phyloP scores from a whole-genome alignment of 2,797 vertebrate species.

The Paramormyrops hopkinsi region DNA sequence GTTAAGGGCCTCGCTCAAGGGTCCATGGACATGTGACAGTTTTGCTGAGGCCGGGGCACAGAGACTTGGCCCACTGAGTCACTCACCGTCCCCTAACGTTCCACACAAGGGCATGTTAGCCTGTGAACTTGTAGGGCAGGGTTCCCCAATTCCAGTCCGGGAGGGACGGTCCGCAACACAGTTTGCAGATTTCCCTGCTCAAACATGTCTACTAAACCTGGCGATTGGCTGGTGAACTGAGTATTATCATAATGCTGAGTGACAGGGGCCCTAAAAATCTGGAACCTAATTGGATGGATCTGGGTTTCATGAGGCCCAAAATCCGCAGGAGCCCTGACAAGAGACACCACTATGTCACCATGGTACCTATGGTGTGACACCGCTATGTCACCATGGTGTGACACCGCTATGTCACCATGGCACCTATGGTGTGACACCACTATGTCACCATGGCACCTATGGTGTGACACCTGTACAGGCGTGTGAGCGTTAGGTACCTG shows the following conservation, averaged over 20 bases:
- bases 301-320: not conserved
- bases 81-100: not conserved
- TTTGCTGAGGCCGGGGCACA: no score
- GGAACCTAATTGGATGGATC: not conserved
- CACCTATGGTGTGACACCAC: no score
- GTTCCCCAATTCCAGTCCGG: not conserved
- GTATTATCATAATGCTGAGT: not conserved
- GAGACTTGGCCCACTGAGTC: no score
- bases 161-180: not conserved
- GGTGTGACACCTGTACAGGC: not conserved
- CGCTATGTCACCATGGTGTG: no score
- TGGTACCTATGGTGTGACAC: not conserved
- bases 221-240: not conserved
- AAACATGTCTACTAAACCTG: not conserved
- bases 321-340: not conserved
- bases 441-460: not conserved
- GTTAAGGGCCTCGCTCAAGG: no score
- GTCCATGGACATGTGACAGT: no score
- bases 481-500: conserved; percentile 36
- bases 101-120: not conserved
- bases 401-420: no score
- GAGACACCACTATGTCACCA: not conserved
- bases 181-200: not conserved
- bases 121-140: not conserved
- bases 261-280: not conserved